Evolutionary conservation across 2,797 vertebrate species (phyloP), one percentile per base, ranked within the genome.

Genomic region (Syngnathus rostellatus): DNA sequence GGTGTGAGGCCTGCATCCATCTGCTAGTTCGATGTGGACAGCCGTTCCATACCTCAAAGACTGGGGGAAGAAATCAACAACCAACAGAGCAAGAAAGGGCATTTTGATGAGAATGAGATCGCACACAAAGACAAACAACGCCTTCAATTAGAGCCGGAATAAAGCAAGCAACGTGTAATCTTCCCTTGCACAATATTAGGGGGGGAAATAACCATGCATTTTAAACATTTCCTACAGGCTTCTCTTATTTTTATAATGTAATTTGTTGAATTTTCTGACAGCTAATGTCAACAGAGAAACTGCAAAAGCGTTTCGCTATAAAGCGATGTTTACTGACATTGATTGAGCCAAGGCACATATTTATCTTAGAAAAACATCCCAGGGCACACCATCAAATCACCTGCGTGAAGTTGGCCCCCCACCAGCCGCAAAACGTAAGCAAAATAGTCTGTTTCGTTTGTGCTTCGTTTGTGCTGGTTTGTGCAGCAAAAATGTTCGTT

Each of bases 91-190:
- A 75, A 71, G 65, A 68, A 46, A 19, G 16, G 57, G 38, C 40
- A 65, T 4, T 31, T 2, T 19, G 65, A 76, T 40, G 84, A 86
- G 61, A 88, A 83, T 69, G 68, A 77, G 64, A 83, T 88, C 72
- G 80, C 88, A 72, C 82, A 89, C 69, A 82, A 71, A 71, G 76
- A 82, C 48, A 85, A 82, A 83, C 86, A 81, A 31, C 77, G 80
- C 77, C 68, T 76, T 75, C 50, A 83, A 85, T 65, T 77, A 89
- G 69, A 83, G 81, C 75, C 62, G 77, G 66, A 77, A 70, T 60
- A 64, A 78, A 76, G 68, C 72, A 72, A 77, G 68, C 67, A 63
- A 60, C 40, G 59, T 54, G 37, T 74, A 70, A 80, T 81, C 72
- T 65, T 75, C 60, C 55, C 46, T 77, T 70, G 46, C 62, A 69